These are phyloP conservation scores for Carcinoscorpius rotundicauda DNA, from an alignment of 1,140 invertebrate genomes.

Conservation along the genomic window DNA sequence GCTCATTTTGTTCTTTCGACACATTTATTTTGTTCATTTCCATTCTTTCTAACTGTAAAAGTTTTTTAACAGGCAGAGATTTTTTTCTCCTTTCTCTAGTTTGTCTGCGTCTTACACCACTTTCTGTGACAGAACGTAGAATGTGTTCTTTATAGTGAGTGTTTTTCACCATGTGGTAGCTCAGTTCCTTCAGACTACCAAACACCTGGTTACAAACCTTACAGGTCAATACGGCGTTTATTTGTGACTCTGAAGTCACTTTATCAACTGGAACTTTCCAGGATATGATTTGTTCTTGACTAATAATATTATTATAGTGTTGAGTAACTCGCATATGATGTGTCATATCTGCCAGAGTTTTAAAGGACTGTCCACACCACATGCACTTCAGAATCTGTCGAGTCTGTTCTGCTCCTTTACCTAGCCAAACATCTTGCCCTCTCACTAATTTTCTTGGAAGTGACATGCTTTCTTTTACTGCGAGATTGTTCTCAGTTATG, in stretches of 20 bases:
- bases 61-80: constrained; percentile 75
- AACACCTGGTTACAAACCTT: constrained; percentile 96
- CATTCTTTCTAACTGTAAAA: constrained; percentile 74
- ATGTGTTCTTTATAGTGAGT: constrained; percentile 95
- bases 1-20: constrained; percentile 5
- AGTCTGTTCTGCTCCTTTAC: constrained; percentile 93
- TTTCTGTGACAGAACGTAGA: constrained; percentile 66
- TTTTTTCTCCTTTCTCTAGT: constrained; percentile 78
- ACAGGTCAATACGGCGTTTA: constrained; percentile 86
- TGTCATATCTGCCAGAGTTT: constrained; percentile 88
- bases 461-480: constrained; percentile 7
- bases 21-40: constrained; percentile 51
- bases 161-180: constrained; percentile 95
- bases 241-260: constrained; percentile 53
- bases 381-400: constrained; percentile 95
- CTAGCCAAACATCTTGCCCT: constrained; percentile 95
- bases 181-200: constrained; percentile 83
- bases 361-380: constrained; percentile 96
- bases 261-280: constrained; percentile 81
- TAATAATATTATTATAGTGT: constrained; percentile 94
- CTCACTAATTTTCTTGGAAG: constrained; percentile 84
- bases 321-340: constrained; percentile 98
- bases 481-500: too few relatives aligned
- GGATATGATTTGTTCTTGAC: constrained; percentile 88
- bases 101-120: constrained; percentile 63